Evolutionary conservation across 2,797 vertebrate genomes (phyloP), one percentile per base, ranked within the genome.

Genomic region (Spinus olivaceus): DNA sequence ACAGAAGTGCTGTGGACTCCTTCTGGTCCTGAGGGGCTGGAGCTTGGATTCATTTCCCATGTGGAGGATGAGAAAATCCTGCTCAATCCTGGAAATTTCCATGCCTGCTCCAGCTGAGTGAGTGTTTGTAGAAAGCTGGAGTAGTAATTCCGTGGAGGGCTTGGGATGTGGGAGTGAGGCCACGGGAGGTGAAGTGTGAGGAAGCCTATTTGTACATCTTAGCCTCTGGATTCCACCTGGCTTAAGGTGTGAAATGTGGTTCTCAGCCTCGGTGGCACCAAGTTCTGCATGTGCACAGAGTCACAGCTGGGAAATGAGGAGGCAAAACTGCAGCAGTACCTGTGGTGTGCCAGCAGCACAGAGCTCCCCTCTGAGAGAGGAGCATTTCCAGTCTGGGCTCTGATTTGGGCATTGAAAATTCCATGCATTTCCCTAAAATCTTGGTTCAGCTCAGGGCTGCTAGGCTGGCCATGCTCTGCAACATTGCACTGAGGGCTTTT

Each of bases 401-500:
- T 39, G 35, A 35, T 87, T 47, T 30, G 51, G 50, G 37, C 21
- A 13, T 10, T 56, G 21, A 33, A 59, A 82, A 73, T 30, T 16
- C 44, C 37, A n/a, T 0, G 0, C 9, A 5, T 51, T 80, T 54
- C 51, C 64, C 59, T 24, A 30, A 80, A 82, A 63, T 39, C n/a
- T 33, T 27, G 4, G 37, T 61, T 50, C 32, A 8, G 30, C 30
- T 70, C 50, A 30, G 33, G 33, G 20, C 51, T 77, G 74, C 46
- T 2, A 10, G 66, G 23, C 28, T 67, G 83, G 22, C 42, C 2
- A 0, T 0, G 0, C 35, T 49, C 17, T 72, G 33, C 27, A 16
- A 4, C 0, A 0, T 13, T 39, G 23, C 19, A 2, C 27, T 5
- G 44, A 7, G 21, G 14, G 8, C 5, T 53, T 7, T 54, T 51